Evolutionary conservation across 1,140 invertebrate species (phyloP), one percentile per base, ranked within the genome.

Genomic region (Hetaerina americana): DNA sequence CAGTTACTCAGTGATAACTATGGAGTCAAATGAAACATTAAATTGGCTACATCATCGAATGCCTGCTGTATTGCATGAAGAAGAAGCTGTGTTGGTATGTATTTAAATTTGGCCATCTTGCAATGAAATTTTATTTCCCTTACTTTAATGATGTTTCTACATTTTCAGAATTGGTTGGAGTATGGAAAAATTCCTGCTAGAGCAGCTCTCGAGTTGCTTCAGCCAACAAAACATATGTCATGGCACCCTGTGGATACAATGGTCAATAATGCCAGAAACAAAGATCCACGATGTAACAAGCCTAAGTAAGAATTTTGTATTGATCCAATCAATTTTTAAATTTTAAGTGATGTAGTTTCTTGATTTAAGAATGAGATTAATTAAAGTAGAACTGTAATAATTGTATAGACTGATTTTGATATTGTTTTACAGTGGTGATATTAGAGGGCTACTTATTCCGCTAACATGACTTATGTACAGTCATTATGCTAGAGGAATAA

Each of bases 1-100:
- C 75, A 90, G 89, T 74, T 94, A 91, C 78, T 86, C 89, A 40
- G 81, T 94, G 5, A 88, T 94, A 49, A 95, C 92, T 28, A 90
- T 88, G 81, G 88, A 89, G 68, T 87, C 92, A 1, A 89, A 89
- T 71, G 77, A 85, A 26, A 85, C 87, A 15, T 79, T 93, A 67
- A 84, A 85, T 28, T 90, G 87, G 87, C 80, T 93, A 67, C 92
- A 95, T 83, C 86, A 93, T 76, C 84, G 92, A 77, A 90, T 90
- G 85, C 92, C 92, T 70, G 87, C 90, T 28, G 86, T 93, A 76
- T 80, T 94, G 25, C 85, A 87, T 27, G 87, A 82, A 67, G 85
- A 89, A 27, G 81, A 90, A 78, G 85, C 90, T 80, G 84, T 91
- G 74, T 79, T 86, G 74, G 89, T 89, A 79, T 80, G 79, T 77